Percentiles rank a stretch among this genome's conserved stretches.
These are phyloP conservation scores for Tamias sibiricus DNA, from an alignment of 2,113 vertebrate genomes.

Conservation along the genomic window DNA sequence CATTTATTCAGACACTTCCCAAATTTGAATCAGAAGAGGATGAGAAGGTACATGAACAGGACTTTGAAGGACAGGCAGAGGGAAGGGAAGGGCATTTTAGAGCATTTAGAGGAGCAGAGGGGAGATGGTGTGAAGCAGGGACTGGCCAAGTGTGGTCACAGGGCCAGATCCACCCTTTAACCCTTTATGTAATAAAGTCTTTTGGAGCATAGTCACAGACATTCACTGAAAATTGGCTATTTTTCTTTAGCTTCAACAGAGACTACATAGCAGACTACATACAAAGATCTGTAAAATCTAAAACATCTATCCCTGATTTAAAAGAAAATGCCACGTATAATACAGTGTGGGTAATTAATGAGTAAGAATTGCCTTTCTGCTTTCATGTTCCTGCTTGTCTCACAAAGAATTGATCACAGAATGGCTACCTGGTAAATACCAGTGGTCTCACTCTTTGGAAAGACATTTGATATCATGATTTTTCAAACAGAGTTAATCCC, in stretches of 20 bases:
- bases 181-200: neutral
- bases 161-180: neutral
- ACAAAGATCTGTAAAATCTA: neutral
- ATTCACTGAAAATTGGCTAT: neutral
- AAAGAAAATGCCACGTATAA: neutral
- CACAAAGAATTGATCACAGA: neutral
- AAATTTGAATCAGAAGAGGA: neutral
- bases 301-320: neutral
- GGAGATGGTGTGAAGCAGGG: neutral
- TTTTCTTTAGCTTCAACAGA: slow-evolving; percentile 4
- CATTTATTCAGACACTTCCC: neutral
- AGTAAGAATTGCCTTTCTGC: neutral
- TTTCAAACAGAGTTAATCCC: neutral
- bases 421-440: slow-evolving; percentile 2
- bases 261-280: neutral
- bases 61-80: neutral
- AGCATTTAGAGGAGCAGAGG: neutral
- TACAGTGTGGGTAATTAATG: neutral
- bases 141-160: neutral
- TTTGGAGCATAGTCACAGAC: neutral
- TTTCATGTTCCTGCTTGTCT: slow-evolving; percentile 16
- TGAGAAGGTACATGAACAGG: neutral
- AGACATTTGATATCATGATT: neutral
- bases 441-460: slow-evolving; percentile 5
- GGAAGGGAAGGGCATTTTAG: neutral